Base-by-base conservation (phyloP, 2,888 invertebrate genomes). In the Melanostoma scalare region DNA sequence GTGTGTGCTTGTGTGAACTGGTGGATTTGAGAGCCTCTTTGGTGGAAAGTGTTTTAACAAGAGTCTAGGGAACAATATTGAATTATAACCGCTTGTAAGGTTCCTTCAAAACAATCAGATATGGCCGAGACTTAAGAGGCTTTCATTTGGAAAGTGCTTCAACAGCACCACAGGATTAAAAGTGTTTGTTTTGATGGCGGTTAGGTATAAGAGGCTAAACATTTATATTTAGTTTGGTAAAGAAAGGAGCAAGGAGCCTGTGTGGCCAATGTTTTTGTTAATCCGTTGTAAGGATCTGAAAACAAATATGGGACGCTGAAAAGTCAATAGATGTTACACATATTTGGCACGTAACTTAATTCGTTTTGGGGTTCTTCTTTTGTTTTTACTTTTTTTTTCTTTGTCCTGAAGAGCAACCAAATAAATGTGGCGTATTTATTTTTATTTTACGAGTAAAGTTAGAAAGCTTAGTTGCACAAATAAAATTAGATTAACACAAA, bases 51-150 rank as follows among this genome's bases (percentile, higher is more conserved):
- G 79, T 74, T 78, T 65, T 60, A 74, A 63, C 38, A 63, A 65
- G 67, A 71, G 46, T 6, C 46, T 55, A 31, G 55, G 68, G 50
- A 55, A 71, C 60, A 71, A 72, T 78, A 82, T 82, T 82, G 84
- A 84, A 74, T 84, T 84, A 84, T 81, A 67, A 44, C 48, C 71
- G 35, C 58, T 65, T 31, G 46, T 50, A 69, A 55, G 55, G 36
- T 53, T 53, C 35, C 53, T 53, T 67, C 44, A 42, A 71, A 72
- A 52, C 67, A 71, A 80, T 74, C 71, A 50, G 61, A 72, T 72
- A 46, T 55, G 42, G 40, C 58, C 36, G 31, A 50, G 50, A 60
- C 38, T 65, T 42, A 20, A 56, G 42, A 71, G 69, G 38, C 53
- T 55, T 58, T 56, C 56, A 48, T 53, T 33, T 50, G 48, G 61